Evolutionary conservation across 2,888 invertebrate species (phyloP).

Genomic region (Scaptomyza cyrtandrae): DNA sequence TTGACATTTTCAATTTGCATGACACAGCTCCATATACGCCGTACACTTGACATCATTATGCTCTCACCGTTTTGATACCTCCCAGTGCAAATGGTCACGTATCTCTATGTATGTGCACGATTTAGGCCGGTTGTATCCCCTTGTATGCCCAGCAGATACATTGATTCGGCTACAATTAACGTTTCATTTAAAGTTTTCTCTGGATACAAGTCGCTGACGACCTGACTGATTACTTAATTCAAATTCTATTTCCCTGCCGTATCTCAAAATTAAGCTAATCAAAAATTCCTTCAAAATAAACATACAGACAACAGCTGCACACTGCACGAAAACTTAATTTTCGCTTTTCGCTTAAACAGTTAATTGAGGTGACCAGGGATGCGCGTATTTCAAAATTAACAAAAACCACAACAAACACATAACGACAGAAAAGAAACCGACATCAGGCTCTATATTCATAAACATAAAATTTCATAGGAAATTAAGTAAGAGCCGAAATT

Average conservation of each 20-base stretch:
- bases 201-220: slow-evolving; percentile 10
- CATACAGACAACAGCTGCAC: slow-evolving; percentile 19
- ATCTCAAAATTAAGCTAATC: slow-evolving; percentile 50
- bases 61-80: slow-evolving; percentile 4
- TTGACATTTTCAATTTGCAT: slow-evolving; percentile 79
- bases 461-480: too few relatives aligned
- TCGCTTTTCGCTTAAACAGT: slow-evolving; percentile 10
- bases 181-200: slow-evolving; percentile 8
- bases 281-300: slow-evolving; percentile 46
- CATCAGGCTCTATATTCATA: too few relatives aligned
- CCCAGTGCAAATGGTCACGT: slow-evolving; percentile 44
- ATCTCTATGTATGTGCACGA: slow-evolving; percentile 1
- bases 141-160: slow-evolving; percentile 1
- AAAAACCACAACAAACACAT: too few relatives aligned
- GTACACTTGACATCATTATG: slow-evolving; percentile 31
- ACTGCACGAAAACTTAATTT: slow-evolving; percentile 45
- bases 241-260: neutral
- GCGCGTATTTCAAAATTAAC: slow-evolving; percentile 1
- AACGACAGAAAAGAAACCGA: neutral
- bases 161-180: slow-evolving; percentile 24
- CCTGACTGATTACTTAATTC: slow-evolving; percentile 17
- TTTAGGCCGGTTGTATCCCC: slow-evolving; percentile 2
- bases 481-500: too few relatives aligned
- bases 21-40: slow-evolving; percentile 53
- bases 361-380: slow-evolving; percentile 30